phyloP scores from a whole-genome alignment of 2,797 vertebrate genomes.

The Cossypha niveicapilla region DNA sequence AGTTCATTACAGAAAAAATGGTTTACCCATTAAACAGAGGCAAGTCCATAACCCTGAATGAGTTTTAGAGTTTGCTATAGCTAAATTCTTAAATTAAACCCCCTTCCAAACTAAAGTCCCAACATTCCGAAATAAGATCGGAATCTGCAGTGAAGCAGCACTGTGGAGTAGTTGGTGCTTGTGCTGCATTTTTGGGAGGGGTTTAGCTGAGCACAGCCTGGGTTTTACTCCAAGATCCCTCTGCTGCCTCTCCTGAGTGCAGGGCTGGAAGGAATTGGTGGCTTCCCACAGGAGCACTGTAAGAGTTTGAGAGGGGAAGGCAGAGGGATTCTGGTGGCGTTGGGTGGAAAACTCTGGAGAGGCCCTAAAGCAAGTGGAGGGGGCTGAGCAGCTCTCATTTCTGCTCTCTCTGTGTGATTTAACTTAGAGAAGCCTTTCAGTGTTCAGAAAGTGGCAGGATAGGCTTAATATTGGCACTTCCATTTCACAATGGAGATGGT shows the following conservation, averaged over 20 bases:
- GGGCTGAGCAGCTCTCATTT: not conserved
- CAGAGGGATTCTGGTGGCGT: not conserved
- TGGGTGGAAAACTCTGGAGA: not conserved
- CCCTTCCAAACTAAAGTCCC: not conserved
- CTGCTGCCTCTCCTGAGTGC: not conserved
- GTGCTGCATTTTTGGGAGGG: not conserved
- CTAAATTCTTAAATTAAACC: not conserved
- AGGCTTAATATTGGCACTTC: not conserved
- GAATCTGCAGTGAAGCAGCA: not conserved
- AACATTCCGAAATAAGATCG: not conserved
- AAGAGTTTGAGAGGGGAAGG: not conserved
- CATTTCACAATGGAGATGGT: not conserved
- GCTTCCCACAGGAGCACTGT: not conserved
- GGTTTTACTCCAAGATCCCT: not conserved
- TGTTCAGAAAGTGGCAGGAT: not conserved
- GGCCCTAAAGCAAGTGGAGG: not conserved
- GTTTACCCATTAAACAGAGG: not conserved
- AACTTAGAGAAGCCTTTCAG: not conserved
- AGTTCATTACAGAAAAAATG: not conserved
- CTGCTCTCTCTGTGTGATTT: not conserved
- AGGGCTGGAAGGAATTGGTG: not conserved
- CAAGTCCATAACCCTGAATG: not conserved
- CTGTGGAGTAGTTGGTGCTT: not conserved
- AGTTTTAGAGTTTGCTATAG: not conserved
- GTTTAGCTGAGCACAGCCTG: not conserved